phyloP scores from a whole-genome alignment of 2,797 vertebrate species.

The Centroberyx gerrardi region DNA sequence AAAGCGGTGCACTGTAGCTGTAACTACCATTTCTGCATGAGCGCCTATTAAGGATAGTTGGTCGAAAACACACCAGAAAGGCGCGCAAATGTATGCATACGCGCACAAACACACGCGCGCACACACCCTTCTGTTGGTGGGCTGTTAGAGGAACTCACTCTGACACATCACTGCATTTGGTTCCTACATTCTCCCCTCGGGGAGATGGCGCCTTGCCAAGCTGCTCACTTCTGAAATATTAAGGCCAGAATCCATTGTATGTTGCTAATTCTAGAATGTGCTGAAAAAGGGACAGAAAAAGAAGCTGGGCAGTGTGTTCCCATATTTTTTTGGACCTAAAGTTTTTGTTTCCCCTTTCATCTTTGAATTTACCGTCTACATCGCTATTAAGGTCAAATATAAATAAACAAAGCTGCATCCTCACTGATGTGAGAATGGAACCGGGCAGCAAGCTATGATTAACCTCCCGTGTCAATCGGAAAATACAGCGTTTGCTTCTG shows the following conservation, averaged over 20 bases:
- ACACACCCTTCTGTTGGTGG: constrained; percentile 34
- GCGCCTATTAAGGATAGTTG: constrained; percentile 32
- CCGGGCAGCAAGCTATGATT: background rate
- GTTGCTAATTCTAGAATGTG: constrained; percentile 68
- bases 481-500: constrained; percentile 1
- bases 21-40: constrained; percentile 49
- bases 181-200: constrained; percentile 60
- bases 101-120: background rate
- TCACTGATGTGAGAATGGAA: background rate
- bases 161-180: constrained; percentile 68
- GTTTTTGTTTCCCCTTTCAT: constrained; percentile 21
- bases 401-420: constrained; percentile 17
- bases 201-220: constrained; percentile 58
- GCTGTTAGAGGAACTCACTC: constrained; percentile 43
- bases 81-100: constrained; percentile 22
- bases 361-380: background rate
- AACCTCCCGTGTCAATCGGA: constrained; percentile 5
- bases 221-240: constrained; percentile 75
- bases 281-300: constrained; percentile 29
- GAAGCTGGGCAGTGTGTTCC: background rate
- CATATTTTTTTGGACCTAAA: constrained; percentile 1
- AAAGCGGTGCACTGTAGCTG: constrained; percentile 11
- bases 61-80: constrained; percentile 22
- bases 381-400: constrained; percentile 13
- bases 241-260: constrained; percentile 53